These are phyloP conservation scores for Datnioides undecimradiatus DNA, from an alignment of 2,113 vertebrate species.

Conservation along the genomic window DNA sequence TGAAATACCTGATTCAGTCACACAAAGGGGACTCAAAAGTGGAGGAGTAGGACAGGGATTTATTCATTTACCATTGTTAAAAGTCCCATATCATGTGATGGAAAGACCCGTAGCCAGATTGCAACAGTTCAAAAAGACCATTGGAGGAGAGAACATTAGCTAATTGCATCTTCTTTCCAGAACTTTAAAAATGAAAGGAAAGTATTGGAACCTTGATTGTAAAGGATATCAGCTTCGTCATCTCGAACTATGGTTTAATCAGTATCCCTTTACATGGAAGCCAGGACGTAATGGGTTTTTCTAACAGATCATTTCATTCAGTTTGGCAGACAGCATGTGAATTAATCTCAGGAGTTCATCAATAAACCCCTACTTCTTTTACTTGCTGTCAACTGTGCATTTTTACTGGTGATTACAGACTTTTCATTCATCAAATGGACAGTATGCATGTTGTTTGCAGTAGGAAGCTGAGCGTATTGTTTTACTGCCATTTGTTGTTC, in stretches of 20 bases:
- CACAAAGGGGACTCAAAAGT: not conserved
- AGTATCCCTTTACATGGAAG: not conserved
- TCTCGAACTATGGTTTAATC: not conserved
- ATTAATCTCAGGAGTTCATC: not conserved
- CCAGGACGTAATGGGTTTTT: not conserved
- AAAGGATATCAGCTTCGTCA: not conserved
- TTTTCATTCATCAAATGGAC: not conserved
- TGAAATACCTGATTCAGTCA: not conserved
- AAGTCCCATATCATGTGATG: not conserved
- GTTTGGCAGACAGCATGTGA: constrained; percentile 5
- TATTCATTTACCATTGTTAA: not conserved
- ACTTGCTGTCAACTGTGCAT: not conserved
- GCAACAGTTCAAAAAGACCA: not conserved
- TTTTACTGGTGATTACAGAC: not conserved
- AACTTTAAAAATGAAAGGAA: not conserved
- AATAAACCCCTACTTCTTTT: not conserved
- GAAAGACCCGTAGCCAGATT: not conserved
- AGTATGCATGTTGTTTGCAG: not conserved
- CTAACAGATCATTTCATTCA: not conserved
- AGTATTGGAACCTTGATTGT: not conserved
- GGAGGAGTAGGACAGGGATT: not conserved
- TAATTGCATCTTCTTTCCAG: not conserved
- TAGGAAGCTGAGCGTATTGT: not conserved
- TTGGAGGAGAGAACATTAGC: not conserved
- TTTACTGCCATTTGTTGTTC: not conserved